Percentiles rank a stretch among this genome's conserved stretches.
These are phyloP conservation scores for Cottus gobio DNA, from an alignment of 2,113 vertebrate species.

Conservation along the genomic window DNA sequence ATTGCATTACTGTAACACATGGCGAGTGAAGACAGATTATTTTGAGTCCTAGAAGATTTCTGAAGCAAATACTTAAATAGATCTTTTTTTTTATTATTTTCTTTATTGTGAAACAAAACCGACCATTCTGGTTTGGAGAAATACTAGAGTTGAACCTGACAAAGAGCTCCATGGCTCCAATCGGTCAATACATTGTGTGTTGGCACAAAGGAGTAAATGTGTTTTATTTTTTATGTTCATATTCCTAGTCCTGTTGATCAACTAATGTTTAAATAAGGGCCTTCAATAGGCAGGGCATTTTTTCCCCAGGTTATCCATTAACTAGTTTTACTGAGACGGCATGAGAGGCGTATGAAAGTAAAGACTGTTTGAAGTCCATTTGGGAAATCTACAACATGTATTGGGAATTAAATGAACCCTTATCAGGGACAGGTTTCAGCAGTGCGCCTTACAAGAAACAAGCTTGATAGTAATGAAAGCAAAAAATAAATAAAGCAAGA, in stretches of 20 bases:
- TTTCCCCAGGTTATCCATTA: slow-evolving; percentile 44
- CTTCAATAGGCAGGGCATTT: slow-evolving; percentile 22
- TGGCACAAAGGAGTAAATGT: not conserved
- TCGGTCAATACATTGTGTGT: slow-evolving; percentile 1
- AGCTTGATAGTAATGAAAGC: not conserved
- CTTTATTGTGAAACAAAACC: not conserved
- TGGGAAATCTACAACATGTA: not conserved
- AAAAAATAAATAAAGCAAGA: slow-evolving; percentile 3
- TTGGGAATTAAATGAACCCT: not conserved
- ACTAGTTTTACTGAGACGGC: slow-evolving; percentile 26
- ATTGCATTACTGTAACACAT: not conserved
- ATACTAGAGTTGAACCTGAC: slow-evolving; percentile 1
- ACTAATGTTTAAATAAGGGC: slow-evolving; percentile 55
- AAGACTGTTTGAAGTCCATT: not conserved
- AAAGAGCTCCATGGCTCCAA: slow-evolving; percentile 4
- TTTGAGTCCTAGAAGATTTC: not conserved
- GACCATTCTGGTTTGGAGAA: not conserved
- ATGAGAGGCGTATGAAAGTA: not conserved
- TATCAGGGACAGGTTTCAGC: not conserved
- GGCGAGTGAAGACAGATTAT: not conserved
- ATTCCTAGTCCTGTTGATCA: slow-evolving; percentile 32
- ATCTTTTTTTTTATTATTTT: not conserved
- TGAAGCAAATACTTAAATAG: not conserved
- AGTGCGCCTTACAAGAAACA: not conserved
- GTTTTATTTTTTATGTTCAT: not conserved